Conservation (phyloP, 2,113 vertebrate genomes). For the Isichthys henryi region DNA sequence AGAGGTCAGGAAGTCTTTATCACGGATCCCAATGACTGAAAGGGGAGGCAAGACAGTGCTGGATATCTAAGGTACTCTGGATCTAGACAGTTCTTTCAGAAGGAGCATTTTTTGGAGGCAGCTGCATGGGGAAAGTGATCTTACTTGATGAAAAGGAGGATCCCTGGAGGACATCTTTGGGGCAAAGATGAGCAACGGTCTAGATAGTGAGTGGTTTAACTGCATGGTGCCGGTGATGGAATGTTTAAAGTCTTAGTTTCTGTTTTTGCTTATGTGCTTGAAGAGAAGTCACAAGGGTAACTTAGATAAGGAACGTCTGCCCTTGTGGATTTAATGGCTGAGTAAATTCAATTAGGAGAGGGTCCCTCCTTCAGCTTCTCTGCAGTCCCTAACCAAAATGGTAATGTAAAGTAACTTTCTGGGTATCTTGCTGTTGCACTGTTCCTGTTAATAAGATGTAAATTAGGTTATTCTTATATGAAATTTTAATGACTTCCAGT, state of each 20-base stretch:
- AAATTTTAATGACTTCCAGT: constrained; percentile 12
- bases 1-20: neutral
- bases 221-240: neutral
- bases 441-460: constrained; percentile 13
- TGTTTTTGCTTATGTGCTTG: neutral
- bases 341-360: neutral
- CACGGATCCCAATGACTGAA: neutral
- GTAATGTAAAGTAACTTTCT: neutral
- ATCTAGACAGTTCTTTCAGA: neutral
- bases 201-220: neutral
- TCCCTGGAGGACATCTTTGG: neutral
- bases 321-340: neutral
- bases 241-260: neutral
- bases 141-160: neutral
- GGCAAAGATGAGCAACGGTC: neutral
- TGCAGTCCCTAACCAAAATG: neutral
- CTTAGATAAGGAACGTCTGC: neutral
- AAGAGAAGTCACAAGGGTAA: neutral
- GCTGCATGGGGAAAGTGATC: neutral
- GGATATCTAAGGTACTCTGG: neutral
- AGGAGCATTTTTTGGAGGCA: neutral
- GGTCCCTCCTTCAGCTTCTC: neutral
- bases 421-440: constrained; percentile 5
- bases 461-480: constrained; percentile 3
- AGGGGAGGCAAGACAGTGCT: neutral